Conservation (phyloP, 2,797 vertebrate genomes). For the Margarornis squamiger region DNA sequence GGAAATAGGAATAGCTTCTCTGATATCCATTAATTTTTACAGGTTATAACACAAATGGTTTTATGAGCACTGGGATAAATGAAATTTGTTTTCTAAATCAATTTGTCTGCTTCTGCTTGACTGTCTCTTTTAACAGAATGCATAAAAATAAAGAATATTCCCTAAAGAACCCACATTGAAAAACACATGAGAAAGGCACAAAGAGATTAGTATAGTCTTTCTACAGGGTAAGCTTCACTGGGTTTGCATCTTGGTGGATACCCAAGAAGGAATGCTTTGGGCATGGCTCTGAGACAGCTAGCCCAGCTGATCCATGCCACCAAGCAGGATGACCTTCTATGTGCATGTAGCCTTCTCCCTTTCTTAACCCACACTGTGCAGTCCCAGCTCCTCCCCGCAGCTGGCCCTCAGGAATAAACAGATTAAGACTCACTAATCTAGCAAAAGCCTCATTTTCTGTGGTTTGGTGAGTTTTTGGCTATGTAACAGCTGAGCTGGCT, state of each 20-base stretch:
- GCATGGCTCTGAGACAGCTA: not conserved
- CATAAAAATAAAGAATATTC: not conserved
- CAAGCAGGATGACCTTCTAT: not conserved
- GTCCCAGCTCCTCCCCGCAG: not conserved
- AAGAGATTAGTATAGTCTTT: not conserved
- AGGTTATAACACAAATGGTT: constrained; percentile 16
- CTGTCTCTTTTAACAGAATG: constrained; percentile 27
- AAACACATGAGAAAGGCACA: not conserved
- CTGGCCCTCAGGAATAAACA: not conserved
- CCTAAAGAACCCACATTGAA: not conserved
- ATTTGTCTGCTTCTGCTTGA: constrained; percentile 11
- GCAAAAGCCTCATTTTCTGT: not conserved
- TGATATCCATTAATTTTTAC: constrained; percentile 3
- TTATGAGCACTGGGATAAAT: constrained; percentile 4
- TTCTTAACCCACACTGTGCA: not conserved
- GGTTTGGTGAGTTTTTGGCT: not conserved
- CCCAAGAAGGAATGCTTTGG: not conserved
- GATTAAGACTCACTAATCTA: not conserved
- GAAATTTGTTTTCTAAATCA: constrained; percentile 16
- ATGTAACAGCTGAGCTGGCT: not conserved
- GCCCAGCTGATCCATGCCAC: not conserved
- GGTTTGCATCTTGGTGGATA: not conserved
- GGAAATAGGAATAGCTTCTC: constrained; percentile 24
- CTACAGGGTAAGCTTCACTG: not conserved
- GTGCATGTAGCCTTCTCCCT: not conserved